Conservation (phyloP, 2,888 invertebrate species). For the Caradrina clavipalpis region DNA sequence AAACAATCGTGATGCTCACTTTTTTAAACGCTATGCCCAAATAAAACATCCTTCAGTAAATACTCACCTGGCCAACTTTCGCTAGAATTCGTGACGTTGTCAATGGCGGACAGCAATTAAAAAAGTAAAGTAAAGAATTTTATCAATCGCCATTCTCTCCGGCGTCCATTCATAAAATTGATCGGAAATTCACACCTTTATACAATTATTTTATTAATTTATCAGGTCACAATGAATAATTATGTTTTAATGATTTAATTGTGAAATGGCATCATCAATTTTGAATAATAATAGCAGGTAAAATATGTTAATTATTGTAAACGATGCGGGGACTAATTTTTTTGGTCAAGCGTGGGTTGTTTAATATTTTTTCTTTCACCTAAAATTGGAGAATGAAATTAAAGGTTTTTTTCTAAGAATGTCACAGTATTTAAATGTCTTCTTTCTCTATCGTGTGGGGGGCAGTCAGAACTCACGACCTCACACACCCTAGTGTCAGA, state of each 20-base stretch:
- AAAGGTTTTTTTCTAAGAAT: neutral
- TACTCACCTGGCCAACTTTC: conserved; percentile 32
- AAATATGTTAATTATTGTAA: conserved; percentile 49
- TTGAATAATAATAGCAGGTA: conserved; percentile 40
- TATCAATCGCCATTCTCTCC: conserved; percentile 36
- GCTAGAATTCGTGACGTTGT: conserved; percentile 46
- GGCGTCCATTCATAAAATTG: conserved; percentile 60
- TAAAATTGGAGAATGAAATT: neutral
- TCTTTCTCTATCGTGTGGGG: no score
- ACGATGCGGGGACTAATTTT: conserved; percentile 37
- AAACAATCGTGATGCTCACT: no score
- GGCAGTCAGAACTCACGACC: no score
- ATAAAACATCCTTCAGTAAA: conserved; percentile 7
- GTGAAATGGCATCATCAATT: conserved; percentile 50
- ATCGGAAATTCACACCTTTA: conserved; percentile 60
- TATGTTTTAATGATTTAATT: conserved; percentile 61
- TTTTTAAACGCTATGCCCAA: no score
- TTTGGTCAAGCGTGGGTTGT: conserved; percentile 34
- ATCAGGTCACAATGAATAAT: conserved; percentile 54
- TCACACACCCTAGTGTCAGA: no score
- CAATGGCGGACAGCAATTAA: conserved; percentile 42
- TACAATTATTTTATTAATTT: conserved; percentile 61
- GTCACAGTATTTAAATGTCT: no score
- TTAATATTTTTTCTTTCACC: neutral
- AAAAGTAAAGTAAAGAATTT: conserved; percentile 35